phyloP scores from a whole-genome alignment of 2,797 vertebrate genomes.

The Chelon labrosus region DNA sequence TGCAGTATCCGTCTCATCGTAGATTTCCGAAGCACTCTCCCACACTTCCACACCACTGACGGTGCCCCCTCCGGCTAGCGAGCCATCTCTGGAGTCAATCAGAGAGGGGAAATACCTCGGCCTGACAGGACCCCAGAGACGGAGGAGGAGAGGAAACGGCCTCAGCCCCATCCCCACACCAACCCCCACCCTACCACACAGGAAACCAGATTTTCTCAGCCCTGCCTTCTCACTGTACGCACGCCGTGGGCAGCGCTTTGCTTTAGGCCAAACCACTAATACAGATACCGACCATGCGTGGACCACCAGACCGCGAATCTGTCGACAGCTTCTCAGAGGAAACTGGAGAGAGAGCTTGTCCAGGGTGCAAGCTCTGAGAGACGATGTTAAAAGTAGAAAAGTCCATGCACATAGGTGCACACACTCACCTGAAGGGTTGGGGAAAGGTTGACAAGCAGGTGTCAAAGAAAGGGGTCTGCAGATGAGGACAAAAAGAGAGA shows the following conservation, averaged over 20 bases:
- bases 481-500: constrained; percentile 17
- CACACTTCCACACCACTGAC: constrained; percentile 16
- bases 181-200: constrained; percentile 32
- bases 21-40: constrained; percentile 13
- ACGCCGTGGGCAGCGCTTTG: constrained; percentile 18
- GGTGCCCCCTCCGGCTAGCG: constrained; percentile 32
- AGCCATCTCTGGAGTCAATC: constrained; percentile 72
- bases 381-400: background rate
- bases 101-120: constrained; percentile 77
- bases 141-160: constrained; percentile 41
- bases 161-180: constrained; percentile 30
- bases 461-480: constrained; percentile 64
- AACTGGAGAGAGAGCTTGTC: constrained; percentile 8
- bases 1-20: constrained; percentile 21
- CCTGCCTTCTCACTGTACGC: constrained; percentile 34
- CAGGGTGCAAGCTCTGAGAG: constrained; percentile 7
- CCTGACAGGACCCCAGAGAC: constrained; percentile 76
- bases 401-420: constrained; percentile 34
- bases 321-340: constrained; percentile 44
- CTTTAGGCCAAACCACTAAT: constrained; percentile 51
- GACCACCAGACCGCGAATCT: constrained; percentile 44
- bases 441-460: constrained; percentile 69
- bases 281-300: constrained; percentile 59
- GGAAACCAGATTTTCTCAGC: constrained; percentile 71
- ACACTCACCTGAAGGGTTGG: constrained; percentile 77